These are phyloP conservation scores for Formica selysi DNA, from an alignment of 1,140 invertebrate genomes.

Conservation along the genomic window DNA sequence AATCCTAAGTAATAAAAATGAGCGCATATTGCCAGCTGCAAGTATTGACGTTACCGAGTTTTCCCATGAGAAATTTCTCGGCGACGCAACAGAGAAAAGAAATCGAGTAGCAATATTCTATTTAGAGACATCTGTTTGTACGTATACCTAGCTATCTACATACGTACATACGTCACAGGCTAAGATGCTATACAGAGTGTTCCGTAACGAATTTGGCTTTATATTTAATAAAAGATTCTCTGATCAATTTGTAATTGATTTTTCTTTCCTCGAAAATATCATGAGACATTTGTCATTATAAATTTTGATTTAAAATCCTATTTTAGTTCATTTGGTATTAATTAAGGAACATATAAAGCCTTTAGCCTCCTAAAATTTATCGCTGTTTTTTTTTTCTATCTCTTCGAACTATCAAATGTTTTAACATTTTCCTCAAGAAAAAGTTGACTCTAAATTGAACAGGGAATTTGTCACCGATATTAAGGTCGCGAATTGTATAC, in stretches of 20 bases:
- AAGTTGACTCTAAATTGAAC: not conserved
- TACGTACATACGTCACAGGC: not conserved
- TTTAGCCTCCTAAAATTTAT: not conserved
- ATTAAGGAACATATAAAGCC: not conserved
- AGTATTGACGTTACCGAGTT: constrained; percentile 3
- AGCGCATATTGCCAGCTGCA: not conserved
- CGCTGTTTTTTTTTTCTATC: not conserved
- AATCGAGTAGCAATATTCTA: constrained; percentile 14
- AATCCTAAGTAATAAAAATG: constrained; percentile 1
- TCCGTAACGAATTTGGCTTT: not conserved
- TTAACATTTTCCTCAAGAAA: constrained; percentile 7
- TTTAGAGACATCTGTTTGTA: constrained; percentile 9
- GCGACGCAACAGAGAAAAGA: not conserved
- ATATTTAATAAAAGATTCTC: constrained; percentile 5
- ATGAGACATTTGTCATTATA: not conserved
- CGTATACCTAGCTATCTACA: not conserved
- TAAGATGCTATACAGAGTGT: not conserved
- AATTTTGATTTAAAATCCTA: not conserved
- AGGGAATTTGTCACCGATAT: not conserved
- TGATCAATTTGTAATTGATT: not conserved
- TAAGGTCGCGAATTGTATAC: constrained; percentile 20
- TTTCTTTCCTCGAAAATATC: not conserved
- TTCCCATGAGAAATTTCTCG: constrained; percentile 18
- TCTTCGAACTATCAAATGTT: not conserved
- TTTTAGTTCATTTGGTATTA: not conserved